phyloP scores from a whole-genome alignment of 2,888 invertebrate species.

The Stenotaenia linearis region DNA sequence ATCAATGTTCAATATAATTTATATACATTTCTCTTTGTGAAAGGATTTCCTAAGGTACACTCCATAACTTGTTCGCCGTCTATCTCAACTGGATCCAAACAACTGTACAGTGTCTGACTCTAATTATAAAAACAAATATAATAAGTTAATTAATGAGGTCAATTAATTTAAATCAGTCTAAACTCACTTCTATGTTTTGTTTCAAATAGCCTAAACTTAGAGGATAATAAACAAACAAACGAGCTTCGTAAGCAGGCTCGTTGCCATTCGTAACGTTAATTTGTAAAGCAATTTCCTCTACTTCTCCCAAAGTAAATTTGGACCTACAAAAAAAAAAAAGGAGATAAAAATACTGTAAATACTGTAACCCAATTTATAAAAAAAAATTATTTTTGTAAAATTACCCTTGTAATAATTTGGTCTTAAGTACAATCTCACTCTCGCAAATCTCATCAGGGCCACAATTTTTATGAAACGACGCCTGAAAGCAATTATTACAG shows the following conservation, averaged over 20 bases:
- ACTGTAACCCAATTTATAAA: not conserved
- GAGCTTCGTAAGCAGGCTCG: constrained; percentile 86
- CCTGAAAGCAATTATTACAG: constrained; percentile 55
- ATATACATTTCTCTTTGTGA: not conserved
- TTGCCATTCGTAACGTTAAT: constrained; percentile 69
- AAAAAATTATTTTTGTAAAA: not conserved
- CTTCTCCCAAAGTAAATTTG: constrained; percentile 59
- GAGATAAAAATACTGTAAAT: no score
- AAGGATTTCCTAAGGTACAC: not conserved
- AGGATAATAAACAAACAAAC: constrained; percentile 73
- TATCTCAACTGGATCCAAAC: not conserved
- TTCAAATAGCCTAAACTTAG: constrained; percentile 63
- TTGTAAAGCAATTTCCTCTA: constrained; percentile 68
- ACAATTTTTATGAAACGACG: constrained; percentile 85
- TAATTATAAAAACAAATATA: not conserved
- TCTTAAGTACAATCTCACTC: constrained; percentile 58
- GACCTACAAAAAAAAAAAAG: constrained; percentile 39
- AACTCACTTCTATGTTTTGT: not conserved
- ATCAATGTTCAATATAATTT: no score
- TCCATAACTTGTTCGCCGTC: not conserved
- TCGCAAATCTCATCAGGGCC: constrained; percentile 80
- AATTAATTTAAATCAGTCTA: no score
- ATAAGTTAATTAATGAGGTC: not conserved
- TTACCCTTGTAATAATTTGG: not conserved
- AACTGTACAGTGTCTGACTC: not conserved